phyloP scores from a whole-genome alignment of 2,888 invertebrate species.

The Strigamia crassipes region DNA sequence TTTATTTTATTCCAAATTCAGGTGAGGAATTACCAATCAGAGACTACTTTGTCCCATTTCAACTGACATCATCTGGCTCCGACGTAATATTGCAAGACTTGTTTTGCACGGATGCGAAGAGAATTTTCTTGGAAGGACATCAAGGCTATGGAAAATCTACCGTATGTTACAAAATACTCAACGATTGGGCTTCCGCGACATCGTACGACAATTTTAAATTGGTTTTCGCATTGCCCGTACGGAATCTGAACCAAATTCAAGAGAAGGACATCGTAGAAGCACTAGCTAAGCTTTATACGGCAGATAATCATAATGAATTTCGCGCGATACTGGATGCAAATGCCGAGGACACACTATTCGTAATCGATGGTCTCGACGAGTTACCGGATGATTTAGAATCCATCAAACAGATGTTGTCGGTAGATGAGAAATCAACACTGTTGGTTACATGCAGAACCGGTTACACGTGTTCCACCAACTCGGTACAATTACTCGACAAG shows the following conservation, averaged over 20 bases:
- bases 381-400: background rate
- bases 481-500: background rate
- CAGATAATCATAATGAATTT: background rate
- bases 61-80: background rate
- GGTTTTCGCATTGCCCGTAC: background rate
- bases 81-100: background rate
- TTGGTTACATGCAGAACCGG: background rate
- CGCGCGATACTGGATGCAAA: background rate
- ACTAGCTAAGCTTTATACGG: background rate
- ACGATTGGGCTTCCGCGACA: background rate
- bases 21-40: background rate
- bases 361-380: background rate
- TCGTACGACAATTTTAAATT: background rate
- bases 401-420: background rate
- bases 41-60: background rate
- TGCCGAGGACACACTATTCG: background rate
- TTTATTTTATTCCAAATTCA: background rate
- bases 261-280: background rate
- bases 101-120: background rate
- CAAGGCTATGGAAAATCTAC: constrained; percentile 2
- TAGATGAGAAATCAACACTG: background rate
- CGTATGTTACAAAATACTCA: background rate
- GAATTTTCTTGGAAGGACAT: background rate
- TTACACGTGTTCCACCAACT: background rate
- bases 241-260: background rate